A percentile compares a stretch with the other conserved stretches of the same genome.
Conservation (phyloP, 1,140 invertebrate genomes). For the Drosophila mayri region DNA sequence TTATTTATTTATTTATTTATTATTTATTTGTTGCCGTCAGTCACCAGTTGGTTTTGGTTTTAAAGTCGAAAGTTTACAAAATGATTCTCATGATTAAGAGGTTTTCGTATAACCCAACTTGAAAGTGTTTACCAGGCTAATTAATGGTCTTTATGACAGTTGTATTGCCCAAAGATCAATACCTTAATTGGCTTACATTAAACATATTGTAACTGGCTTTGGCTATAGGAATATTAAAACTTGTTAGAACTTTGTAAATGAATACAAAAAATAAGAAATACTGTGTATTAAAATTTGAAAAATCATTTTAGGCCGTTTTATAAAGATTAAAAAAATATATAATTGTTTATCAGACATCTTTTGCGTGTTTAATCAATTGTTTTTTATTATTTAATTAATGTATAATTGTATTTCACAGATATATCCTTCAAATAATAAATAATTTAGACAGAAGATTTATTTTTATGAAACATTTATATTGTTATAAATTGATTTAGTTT, state of each 20-base stretch:
- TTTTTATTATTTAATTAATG: no score
- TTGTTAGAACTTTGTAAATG: neutral
- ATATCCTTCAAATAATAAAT: neutral
- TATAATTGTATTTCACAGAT: no score
- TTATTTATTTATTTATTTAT: constrained; percentile 25
- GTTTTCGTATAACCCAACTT: neutral
- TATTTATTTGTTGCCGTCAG: neutral
- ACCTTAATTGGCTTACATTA: constrained; percentile 1
- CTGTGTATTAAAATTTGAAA: neutral
- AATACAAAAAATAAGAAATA: neutral
- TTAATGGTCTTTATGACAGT: constrained; percentile 5
- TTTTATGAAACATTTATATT: neutral
- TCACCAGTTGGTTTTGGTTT: constrained; percentile 22
- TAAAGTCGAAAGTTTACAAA: constrained; percentile 20
- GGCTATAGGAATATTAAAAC: neutral
- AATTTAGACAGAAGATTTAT: neutral
- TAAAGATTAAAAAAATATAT: no score
- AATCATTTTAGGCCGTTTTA: no score
- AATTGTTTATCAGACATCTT: no score
- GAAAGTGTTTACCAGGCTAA: constrained; percentile 5
- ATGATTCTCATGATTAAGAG: constrained; percentile 19
- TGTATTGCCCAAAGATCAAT: constrained; percentile 6
- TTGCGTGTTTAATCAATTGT: no score
- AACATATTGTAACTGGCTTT: neutral
- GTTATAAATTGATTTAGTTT: neutral